Base-by-base conservation (phyloP, 1,140 invertebrate species). In the Drosophila setifemur region DNA sequence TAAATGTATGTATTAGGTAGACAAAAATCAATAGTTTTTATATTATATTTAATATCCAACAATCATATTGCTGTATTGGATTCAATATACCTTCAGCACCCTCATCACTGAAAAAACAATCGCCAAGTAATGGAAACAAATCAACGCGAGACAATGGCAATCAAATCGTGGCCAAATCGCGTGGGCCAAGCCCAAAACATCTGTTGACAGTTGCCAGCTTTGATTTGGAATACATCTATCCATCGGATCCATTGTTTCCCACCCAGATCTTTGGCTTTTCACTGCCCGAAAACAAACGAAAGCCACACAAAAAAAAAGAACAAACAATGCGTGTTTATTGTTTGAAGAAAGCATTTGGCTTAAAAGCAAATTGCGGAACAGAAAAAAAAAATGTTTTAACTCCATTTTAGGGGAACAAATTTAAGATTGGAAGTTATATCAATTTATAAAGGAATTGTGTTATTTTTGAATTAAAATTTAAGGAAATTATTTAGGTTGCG, bases 131-230 rank as follows among this genome's bases (percentile, higher is more conserved):
- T 64, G 60, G 43, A 49, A 64, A 48, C 26, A 47, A 48, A 52
- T 67, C 35, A 50, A 25, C 42, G 25, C 42, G 25, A 69, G 50
- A 74, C 75, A 79, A 78, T 70, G 70, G 50, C 63, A 74, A 79
- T 79, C 70, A 79, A 79, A 58, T 79, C n/a, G 49, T 79, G 70
- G 61, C 70, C 47, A 66, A 73, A 45, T 52, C 12, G 52, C 70
- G 63, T 79, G 74, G 50, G 69, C 75, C 74, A 61, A 63, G 75
- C 74, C 75, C 43, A 23, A 16, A 39, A 40, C 60, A 40, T 64
- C 43, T 66, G 61, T 49, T 40, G 61, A 66, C 61, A 66, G 61
- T 49, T 48, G 61, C 25, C 26, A 40, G 33, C 61, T 40, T 63
- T 45, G 43, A 49, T 64, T 64, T 48, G 25, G 33, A 18, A 19